Base-by-base conservation (phyloP, 2,113 vertebrate genomes). In the Caloenas nicobarica region DNA sequence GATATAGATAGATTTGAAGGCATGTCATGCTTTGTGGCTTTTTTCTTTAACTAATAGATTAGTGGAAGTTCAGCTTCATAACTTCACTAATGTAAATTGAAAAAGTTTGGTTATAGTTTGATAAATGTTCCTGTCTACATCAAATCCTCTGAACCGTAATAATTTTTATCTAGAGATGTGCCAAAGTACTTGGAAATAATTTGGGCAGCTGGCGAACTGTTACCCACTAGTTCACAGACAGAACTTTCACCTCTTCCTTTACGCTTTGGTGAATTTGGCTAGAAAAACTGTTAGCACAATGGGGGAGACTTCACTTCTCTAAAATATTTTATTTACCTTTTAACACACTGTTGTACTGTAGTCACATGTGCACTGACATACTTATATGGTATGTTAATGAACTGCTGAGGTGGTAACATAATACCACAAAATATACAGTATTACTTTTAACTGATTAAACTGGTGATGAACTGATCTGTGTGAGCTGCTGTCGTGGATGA, bases 51-150 rank as follows among this genome's bases (percentile, higher is more conserved):
- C 81, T 88, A 92, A 95, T 17, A 89, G 74, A 94, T 96, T 93
- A 96, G 81, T 89, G 58, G 51, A 90, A 97, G 85, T 94, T 98
- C 89, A 93, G 91, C 82, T 97, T 97, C 64, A 86, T 97, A 96
- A 94, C 51, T 93, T 97, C 79, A 57, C 82, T 93, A 97, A 96
- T 86, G 74, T 82, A 96, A 97, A 88, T 86, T 80, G 81, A 90
- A 89, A 89, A 96, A 95, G 76, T 96, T 97, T 95, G 80, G 77
- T 95, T 98, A 97, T 88, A 78, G 77, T 95, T 97, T 97, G 94
- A 97, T 46, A 97, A 95, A 97, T 96, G 68, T 72, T 80, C 80
- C 85, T 96, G 71, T 84, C 86, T 82, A 29, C 31, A 81, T 81
- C 81, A 85, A 91, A 88, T 54, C 56, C 83, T 96, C 62, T 76